phyloP scores from a whole-genome alignment of 1,140 invertebrate genomes.

The Zaprionus africanus region DNA sequence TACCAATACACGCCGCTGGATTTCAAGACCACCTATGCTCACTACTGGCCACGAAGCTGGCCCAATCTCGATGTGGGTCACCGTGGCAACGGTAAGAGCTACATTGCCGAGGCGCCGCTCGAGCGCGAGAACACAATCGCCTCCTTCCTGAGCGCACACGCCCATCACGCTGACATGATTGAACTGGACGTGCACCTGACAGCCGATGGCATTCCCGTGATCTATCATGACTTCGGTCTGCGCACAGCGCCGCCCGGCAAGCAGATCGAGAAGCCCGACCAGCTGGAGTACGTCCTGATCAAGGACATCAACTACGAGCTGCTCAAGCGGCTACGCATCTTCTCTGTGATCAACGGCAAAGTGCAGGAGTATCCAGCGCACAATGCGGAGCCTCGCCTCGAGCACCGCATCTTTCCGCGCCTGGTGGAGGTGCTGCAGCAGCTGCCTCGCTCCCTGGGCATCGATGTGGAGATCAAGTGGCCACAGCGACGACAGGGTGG shows the following conservation, averaged over 20 bases:
- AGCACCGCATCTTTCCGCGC: constrained; percentile 96
- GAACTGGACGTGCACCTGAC: constrained; percentile 98
- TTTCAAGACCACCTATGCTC: constrained; percentile 91
- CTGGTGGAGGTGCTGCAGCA: constrained; percentile 92
- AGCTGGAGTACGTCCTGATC: constrained; percentile 94
- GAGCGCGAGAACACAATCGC: constrained; percentile 97
- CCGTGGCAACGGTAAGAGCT: constrained; percentile 91
- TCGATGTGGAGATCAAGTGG: constrained; percentile 98
- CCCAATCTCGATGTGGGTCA: constrained; percentile 95
- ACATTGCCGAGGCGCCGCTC: constrained; percentile 88
- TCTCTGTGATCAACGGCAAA: constrained; percentile 74
- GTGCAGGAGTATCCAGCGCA: constrained; percentile 76
- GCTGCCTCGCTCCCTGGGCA: constrained; percentile 93
- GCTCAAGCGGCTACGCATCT: constrained; percentile 92
- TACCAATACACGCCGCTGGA: constrained; percentile 89
- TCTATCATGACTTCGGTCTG: constrained; percentile 98
- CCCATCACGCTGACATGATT: constrained; percentile 95
- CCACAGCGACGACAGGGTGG: constrained; percentile 93
- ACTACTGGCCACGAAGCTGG: constrained; percentile 93
- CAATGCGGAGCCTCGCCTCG: constrained; percentile 85
- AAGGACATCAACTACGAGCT: constrained; percentile 96
- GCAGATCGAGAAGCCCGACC: constrained; percentile 88
- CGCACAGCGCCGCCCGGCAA: constrained; percentile 93
- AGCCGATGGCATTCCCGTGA: constrained; percentile 96
- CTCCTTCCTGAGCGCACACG: constrained; percentile 93